Conservation (phyloP, 2,888 invertebrate genomes). For the Pemphredon lugubris region DNA sequence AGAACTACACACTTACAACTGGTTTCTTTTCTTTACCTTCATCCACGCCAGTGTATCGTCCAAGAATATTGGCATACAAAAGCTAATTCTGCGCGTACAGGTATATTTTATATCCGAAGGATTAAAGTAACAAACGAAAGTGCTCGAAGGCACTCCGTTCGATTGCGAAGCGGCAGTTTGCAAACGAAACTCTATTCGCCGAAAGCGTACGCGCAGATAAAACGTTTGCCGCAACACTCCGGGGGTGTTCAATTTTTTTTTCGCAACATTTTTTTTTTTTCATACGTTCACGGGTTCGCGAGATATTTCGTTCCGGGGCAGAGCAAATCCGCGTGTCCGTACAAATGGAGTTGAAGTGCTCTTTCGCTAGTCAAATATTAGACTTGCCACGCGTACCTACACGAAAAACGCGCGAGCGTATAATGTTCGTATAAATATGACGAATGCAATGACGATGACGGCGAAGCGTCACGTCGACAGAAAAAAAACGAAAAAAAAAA, state of each 20-base stretch:
- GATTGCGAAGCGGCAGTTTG: not conserved
- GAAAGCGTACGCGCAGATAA: not conserved
- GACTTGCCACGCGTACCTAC: conserved; percentile 26
- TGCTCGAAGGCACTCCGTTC: conserved; percentile 1
- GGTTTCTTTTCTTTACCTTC: no score
- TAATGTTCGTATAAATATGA: conserved; percentile 7
- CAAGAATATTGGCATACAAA: no score
- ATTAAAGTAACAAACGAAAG: conserved; percentile 30
- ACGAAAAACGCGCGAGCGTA: conserved; percentile 23
- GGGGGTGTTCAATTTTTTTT: conserved; percentile 18
- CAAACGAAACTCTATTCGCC: not conserved
- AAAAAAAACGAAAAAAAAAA: not conserved
- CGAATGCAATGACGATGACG: conserved; percentile 20
- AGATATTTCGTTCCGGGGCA: conserved; percentile 14
- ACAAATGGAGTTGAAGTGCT: conserved; percentile 28
- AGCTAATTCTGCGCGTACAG: no score
- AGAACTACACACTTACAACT: no score
- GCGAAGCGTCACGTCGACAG: conserved; percentile 8
- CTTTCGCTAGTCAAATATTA: conserved; percentile 41
- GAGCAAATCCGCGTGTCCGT: conserved; percentile 13
- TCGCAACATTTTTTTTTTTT: conserved; percentile 13
- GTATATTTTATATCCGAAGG: no score
- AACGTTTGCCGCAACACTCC: conserved; percentile 9
- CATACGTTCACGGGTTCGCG: not conserved
- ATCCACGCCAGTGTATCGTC: no score